phyloP scores from a whole-genome alignment of 2,113 vertebrate genomes.

The Phycodurus eques region DNA sequence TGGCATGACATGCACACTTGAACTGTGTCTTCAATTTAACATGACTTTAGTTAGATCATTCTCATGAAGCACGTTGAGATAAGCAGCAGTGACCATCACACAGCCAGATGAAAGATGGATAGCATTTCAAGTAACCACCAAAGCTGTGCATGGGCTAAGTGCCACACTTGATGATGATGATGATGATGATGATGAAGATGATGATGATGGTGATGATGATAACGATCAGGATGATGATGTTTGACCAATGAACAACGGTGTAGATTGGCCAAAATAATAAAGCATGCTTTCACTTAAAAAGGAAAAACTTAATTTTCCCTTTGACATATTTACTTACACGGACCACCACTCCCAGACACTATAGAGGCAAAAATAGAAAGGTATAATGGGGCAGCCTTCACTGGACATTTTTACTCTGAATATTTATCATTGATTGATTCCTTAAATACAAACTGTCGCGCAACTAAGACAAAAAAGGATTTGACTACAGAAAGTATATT shows the following conservation, averaged over 20 bases:
- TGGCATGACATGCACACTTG: conserved; percentile 53
- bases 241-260: conserved; percentile 39
- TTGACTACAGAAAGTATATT: neutral
- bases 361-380: conserved; percentile 61
- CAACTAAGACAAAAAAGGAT: neutral
- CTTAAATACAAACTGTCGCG: neutral
- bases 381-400: conserved; percentile 43
- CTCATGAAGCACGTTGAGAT: conserved; percentile 36
- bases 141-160: conserved; percentile 48
- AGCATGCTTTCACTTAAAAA: conserved; percentile 54
- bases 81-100: conserved; percentile 20
- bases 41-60: conserved; percentile 18
- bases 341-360: conserved; percentile 75
- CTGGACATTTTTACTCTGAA: conserved; percentile 27
- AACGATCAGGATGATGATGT: conserved; percentile 12
- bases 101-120: conserved; percentile 37
- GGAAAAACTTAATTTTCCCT: conserved; percentile 30
- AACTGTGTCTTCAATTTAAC: conserved; percentile 35
- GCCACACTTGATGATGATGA: conserved; percentile 24
- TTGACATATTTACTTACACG: conserved; percentile 76
- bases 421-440: conserved; percentile 18
- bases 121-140: conserved; percentile 19
- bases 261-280: conserved; percentile 36
- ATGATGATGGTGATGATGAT: conserved; percentile 39
- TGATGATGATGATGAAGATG: neutral